Evolutionary conservation across 2,888 invertebrate genomes (phyloP).

Genomic region (Acrobasis consociella): DNA sequence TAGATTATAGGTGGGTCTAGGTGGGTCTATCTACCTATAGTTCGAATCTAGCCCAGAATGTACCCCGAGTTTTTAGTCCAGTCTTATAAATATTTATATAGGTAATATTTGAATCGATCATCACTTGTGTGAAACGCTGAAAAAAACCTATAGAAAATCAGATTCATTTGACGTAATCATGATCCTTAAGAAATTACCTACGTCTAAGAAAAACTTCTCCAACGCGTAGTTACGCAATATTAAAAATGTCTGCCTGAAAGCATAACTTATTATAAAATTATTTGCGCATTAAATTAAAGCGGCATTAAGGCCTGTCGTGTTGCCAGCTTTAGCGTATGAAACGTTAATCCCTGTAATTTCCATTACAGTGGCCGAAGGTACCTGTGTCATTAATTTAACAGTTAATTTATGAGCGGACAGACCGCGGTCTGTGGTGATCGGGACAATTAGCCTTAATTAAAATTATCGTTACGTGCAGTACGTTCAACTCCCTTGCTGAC

Average conservation of each 20-base stretch:
- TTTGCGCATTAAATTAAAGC: neutral
- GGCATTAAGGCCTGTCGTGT: neutral
- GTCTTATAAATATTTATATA: too few species aligned
- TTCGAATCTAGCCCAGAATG: too few species aligned
- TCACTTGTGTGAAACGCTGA: too few species aligned
- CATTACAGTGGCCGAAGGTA: conserved; percentile 4
- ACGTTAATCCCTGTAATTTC: conserved; percentile 8
- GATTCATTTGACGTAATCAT: too few species aligned
- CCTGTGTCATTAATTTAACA: conserved; percentile 14
- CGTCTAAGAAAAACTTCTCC: too few species aligned
- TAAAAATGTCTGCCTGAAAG: neutral
- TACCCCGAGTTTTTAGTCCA: too few species aligned
- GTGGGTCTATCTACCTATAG: too few species aligned
- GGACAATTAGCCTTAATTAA: conserved; percentile 58
- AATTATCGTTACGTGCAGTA: conserved; percentile 44
- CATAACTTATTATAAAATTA: conserved; percentile 1
- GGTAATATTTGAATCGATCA: too few species aligned
- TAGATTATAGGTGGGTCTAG: too few species aligned
- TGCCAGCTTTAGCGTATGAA: neutral
- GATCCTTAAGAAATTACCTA: too few species aligned
- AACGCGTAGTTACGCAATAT: too few species aligned
- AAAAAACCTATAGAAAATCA: too few species aligned
- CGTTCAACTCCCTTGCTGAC: conserved; percentile 45
- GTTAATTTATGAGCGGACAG: conserved; percentile 4
- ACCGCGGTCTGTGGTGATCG: conserved; percentile 37